Evolutionary conservation across 2,888 invertebrate genomes (phyloP).

Genomic region (Cataglyphis cursor): DNA sequence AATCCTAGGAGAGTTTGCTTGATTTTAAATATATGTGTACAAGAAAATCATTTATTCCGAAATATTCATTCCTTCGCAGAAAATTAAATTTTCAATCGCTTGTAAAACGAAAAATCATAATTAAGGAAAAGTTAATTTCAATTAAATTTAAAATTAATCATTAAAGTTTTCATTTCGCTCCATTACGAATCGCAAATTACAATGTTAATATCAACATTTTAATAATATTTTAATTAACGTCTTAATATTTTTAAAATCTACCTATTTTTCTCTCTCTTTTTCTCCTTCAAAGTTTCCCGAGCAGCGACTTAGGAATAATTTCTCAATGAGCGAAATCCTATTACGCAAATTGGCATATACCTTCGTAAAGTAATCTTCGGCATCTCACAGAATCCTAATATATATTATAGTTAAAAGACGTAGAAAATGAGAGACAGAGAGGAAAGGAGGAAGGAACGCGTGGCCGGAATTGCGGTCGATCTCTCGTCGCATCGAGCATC

Average conservation of each 20-base stretch:
- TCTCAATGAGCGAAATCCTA: background rate
- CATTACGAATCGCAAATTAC: background rate
- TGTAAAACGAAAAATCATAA: background rate
- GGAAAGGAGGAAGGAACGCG: conserved; percentile 26
- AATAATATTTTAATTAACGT: background rate
- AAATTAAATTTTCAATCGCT: background rate
- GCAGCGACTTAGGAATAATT: background rate
- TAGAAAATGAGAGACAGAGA: conserved; percentile 16
- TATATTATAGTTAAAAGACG: conserved; percentile 9
- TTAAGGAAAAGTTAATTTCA: background rate
- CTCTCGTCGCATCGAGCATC: conserved; percentile 50
- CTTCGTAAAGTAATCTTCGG: background rate
- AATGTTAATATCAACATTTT: background rate
- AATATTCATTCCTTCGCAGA: background rate
- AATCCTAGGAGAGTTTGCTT: background rate
- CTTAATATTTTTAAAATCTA: background rate
- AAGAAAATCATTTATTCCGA: background rate
- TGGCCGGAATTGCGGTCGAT: conserved; percentile 58
- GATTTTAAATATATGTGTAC: background rate
- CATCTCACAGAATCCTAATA: background rate
- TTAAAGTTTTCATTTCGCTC: background rate
- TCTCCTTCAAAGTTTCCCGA: background rate
- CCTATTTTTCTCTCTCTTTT: too few species aligned
- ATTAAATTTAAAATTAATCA: background rate
- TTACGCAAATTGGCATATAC: background rate